Evolutionary conservation across 2,888 invertebrate species (phyloP), one percentile per base, ranked within the genome.

Genomic region (Monoplex corrugatus): DNA sequence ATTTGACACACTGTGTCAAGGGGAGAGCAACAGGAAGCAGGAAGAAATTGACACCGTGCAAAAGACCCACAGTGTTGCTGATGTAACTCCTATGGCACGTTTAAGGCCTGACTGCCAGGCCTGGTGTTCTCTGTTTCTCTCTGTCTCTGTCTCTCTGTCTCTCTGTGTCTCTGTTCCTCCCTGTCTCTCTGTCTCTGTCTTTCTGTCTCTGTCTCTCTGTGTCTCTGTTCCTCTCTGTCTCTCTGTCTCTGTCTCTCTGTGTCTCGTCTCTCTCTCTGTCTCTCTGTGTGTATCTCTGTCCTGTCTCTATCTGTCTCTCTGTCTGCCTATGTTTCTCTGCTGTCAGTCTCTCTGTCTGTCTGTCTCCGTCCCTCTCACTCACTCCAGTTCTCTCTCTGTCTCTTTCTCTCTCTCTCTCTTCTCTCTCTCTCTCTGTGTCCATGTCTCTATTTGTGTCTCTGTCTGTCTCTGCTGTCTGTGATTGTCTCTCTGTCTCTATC

Each of bases 21-120:
- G n/a, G n/a, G n/a, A n/a, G n/a, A n/a, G n/a, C 35, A 75, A 75
- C 75, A 75, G 75, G 75, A 75, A 75, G 38, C 75, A 35, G 75
- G 75, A 75, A 75, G 75, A 75, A 75, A 75, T 75, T 75, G 75
- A 75, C 75, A 75, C 75, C 75, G 13, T 23, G 35, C 75, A 13
- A 16, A n/a, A n/a, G n/a, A n/a, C n/a, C 75, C 75, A 75, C 35
- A 13, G 13, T 50, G 50, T 50, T 50, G 75, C 35, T 75, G 75
- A 75, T 75, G 75, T 75, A 75, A 75, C 38, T n/a, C n/a, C n/a
- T n/a, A n/a, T n/a, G n/a, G n/a, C n/a, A n/a, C n/a, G n/a, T n/a
- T n/a, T n/a, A n/a, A n/a, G n/a, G n/a, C n/a, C n/a, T n/a, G 75
- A 32, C 35, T 38, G 75, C 75, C 35, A 10, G 0, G 6, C 8